A percentile compares a stretch with the other conserved stretches of the same genome.
phyloP scores from a whole-genome alignment of 2,888 invertebrate species.

The Eristalinus sepulchralis region DNA sequence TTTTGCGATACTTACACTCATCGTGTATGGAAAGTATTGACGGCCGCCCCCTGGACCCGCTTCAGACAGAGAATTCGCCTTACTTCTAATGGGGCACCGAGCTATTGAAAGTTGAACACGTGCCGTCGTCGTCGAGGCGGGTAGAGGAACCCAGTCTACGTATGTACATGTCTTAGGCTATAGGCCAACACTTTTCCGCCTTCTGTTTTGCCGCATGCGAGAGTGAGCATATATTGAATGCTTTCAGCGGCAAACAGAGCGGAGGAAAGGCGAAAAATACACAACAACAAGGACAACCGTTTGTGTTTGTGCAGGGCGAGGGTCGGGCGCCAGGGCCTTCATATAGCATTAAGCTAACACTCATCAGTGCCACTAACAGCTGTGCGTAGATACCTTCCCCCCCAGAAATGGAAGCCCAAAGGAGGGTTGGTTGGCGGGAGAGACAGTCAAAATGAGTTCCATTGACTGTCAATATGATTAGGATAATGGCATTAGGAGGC shows the following conservation, averaged over 20 bases:
- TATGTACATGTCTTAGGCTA: not conserved
- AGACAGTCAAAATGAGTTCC: conserved; percentile 51
- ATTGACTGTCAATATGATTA: conserved; percentile 59
- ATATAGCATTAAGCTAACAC: conserved; percentile 38
- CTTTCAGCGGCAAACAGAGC: not conserved
- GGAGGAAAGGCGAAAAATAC: not conserved
- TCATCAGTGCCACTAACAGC: conserved; percentile 53
- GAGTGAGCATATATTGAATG: not conserved
- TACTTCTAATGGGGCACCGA: conserved; percentile 16
- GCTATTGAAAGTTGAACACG: conserved; percentile 32
- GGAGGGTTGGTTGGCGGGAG: not conserved
- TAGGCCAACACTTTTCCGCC: conserved; percentile 46
- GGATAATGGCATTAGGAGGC: conserved; percentile 36
- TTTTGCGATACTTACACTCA: conserved; percentile 4
- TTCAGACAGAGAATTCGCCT: not conserved
- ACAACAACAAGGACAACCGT: not conserved
- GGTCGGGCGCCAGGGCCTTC: not conserved
- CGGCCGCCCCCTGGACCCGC: not conserved
- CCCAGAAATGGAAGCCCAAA: not conserved
- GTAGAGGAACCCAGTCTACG: not conserved
- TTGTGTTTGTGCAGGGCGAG: not conserved
- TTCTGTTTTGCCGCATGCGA: conserved; percentile 12
- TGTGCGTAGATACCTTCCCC: conserved; percentile 16
- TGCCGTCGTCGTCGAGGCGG: not conserved
- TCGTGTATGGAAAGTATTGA: not conserved